These are phyloP conservation scores for Copsychus sechellarum DNA, from an alignment of 2,113 vertebrate species.

Conservation along the genomic window DNA sequence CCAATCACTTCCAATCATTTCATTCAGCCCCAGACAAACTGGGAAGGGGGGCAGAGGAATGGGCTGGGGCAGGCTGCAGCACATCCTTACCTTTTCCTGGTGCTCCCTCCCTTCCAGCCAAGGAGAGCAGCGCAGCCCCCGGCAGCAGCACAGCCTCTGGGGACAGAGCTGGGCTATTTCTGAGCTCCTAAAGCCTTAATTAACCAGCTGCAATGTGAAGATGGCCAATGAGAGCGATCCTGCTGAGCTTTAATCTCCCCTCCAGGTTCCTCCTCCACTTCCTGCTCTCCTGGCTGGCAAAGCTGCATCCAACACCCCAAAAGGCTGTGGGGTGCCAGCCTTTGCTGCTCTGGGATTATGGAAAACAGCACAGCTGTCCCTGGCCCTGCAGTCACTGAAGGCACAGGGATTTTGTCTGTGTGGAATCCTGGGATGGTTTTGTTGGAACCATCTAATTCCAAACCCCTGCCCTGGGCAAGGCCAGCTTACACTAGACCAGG, in stretches of 20 bases:
- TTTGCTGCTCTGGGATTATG: background rate
- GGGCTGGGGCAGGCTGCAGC: background rate
- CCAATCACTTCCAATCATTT: background rate
- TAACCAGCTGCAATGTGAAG: background rate
- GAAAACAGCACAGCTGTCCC: background rate
- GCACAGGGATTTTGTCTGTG: background rate
- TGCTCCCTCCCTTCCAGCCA: background rate
- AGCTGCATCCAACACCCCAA: background rate
- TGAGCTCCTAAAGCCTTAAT: slow-evolving; percentile 44
- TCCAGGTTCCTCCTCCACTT: rapidly evolving
- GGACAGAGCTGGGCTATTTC: background rate
- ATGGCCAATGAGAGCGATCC: slow-evolving; percentile 6
- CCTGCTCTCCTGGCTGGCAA: background rate
- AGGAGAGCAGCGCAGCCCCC: background rate
- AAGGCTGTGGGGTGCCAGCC: background rate
- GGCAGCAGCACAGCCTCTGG: rapidly evolving
- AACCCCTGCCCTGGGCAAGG: rapidly evolving
- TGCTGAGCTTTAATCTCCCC: slow-evolving; percentile 18
- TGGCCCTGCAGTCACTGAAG: background rate
- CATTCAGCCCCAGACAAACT: background rate
- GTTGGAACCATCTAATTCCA: background rate
- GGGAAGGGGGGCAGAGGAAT: background rate
- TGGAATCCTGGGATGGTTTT: background rate
- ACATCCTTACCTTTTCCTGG: slow-evolving; percentile 24
- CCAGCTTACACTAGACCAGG: background rate